phyloP scores from a whole-genome alignment of 92 coral and sea anemone species.

The Meandrina meandrites region DNA sequence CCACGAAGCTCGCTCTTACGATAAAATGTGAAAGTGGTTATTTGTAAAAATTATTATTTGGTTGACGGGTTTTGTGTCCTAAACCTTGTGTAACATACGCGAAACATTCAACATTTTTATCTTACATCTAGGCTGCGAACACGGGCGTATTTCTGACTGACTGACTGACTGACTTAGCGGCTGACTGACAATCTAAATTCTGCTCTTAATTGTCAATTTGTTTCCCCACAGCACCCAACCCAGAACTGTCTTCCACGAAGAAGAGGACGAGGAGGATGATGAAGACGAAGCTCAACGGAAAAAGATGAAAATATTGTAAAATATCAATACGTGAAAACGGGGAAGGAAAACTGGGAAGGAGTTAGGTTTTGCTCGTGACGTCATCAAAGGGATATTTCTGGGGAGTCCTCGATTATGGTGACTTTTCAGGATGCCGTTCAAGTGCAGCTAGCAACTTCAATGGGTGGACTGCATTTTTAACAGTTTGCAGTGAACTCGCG shows the following conservation, averaged over 20 bases:
- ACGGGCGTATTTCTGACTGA: too few species aligned
- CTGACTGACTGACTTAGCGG: not conserved
- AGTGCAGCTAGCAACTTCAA: not conserved
- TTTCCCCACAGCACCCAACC: conserved; percentile 81
- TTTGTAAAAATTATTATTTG: too few species aligned
- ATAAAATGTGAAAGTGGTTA: too few species aligned
- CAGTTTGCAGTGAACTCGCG: not conserved
- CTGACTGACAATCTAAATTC: not conserved
- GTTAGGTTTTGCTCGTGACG: not conserved
- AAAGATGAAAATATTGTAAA: conserved; percentile 64
- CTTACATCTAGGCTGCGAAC: too few species aligned
- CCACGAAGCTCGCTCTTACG: too few species aligned
- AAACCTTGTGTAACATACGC: too few species aligned
- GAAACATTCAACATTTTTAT: too few species aligned
- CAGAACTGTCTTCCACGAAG: conserved; percentile 86
- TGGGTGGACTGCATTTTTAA: not conserved
- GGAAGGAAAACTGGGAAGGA: not conserved
- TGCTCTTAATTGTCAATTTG: too few species aligned
- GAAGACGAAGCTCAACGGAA: conserved; percentile 80
- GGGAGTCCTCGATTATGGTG: not conserved
- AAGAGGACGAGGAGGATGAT: conserved; percentile 87
- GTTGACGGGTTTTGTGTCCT: too few species aligned
- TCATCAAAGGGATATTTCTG: not conserved
- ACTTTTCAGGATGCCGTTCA: not conserved
- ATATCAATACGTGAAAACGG: not conserved